Conservation (phyloP, 2,113 vertebrate genomes). For the Dromiciops gliroides region DNA sequence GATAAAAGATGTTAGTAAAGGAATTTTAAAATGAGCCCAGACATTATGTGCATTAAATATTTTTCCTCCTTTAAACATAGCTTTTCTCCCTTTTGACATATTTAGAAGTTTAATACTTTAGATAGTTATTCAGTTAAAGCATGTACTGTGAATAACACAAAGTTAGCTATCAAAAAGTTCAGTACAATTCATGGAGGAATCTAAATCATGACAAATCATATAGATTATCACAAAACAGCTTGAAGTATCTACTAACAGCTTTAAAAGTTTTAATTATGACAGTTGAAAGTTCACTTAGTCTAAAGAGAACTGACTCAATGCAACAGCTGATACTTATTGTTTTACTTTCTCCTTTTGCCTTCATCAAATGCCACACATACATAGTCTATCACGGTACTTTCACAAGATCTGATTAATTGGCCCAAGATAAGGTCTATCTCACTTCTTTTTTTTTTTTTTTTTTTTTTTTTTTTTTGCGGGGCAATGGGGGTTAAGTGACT, state of each 20-base stretch:
- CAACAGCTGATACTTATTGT: constrained; percentile 44
- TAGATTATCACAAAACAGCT: constrained; percentile 81
- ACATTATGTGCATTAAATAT: constrained; percentile 85
- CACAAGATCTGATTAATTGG: background rate
- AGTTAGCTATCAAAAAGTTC: constrained; percentile 86
- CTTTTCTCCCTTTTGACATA: constrained; percentile 81
- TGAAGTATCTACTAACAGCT: constrained; percentile 82
- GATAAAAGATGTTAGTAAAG: constrained; percentile 83
- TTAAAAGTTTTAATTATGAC: constrained; percentile 83
- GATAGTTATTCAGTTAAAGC: constrained; percentile 85
- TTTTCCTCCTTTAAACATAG: constrained; percentile 86
- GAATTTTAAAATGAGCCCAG: constrained; percentile 87
- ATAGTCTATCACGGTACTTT: constrained; percentile 43
- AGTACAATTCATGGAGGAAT: constrained; percentile 85
- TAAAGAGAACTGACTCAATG: constrained; percentile 67
- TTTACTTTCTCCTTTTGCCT: constrained; percentile 15
- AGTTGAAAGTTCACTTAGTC: constrained; percentile 83
- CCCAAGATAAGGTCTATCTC: background rate
- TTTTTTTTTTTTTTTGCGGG: too few species aligned
- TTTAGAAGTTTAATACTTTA: constrained; percentile 86
- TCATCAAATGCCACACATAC: constrained; percentile 54
- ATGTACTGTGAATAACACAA: constrained; percentile 84
- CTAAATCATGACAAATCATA: constrained; percentile 83
- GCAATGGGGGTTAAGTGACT: too few species aligned
- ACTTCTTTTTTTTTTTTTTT: too few species aligned